phyloP scores from a whole-genome alignment of 1,140 invertebrate species.

The Cotesia chilonis region DNA sequence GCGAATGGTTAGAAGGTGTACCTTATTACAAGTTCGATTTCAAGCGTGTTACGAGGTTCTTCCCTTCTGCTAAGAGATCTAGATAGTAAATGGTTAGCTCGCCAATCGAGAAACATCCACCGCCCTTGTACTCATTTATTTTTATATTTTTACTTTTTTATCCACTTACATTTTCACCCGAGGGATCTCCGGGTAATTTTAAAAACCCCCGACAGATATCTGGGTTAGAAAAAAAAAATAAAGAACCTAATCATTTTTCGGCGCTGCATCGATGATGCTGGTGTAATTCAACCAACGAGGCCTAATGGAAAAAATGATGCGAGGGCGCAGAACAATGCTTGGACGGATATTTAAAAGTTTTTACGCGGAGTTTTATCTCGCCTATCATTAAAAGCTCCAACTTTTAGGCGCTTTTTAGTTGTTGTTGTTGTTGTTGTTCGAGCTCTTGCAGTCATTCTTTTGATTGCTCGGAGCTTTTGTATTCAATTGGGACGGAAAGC shows the following conservation, averaged over 20 bases:
- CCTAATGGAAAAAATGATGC: slow-evolving; percentile 45
- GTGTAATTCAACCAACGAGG: slow-evolving; percentile 26
- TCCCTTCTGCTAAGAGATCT: slow-evolving; percentile 3
- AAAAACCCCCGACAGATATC: background rate
- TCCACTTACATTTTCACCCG: too few species aligned
- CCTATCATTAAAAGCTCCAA: slow-evolving; percentile 42
- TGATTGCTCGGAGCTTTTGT: slow-evolving; percentile 4
- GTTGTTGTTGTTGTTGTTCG: too few species aligned
- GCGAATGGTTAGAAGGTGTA: slow-evolving; percentile 46
- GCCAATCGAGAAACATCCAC: slow-evolving; percentile 41
- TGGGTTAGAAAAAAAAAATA: too few species aligned
- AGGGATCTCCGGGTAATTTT: too few species aligned
- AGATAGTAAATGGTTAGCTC: slow-evolving; percentile 44
- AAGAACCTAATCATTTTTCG: too few species aligned
- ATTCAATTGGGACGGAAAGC: slow-evolving; percentile 23
- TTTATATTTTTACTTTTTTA: background rate
- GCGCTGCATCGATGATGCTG: too few species aligned
- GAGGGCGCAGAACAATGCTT: slow-evolving; percentile 37
- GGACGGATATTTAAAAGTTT: slow-evolving; percentile 7
- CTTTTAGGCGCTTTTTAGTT: slow-evolving; percentile 12
- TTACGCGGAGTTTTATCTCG: slow-evolving; percentile 42
- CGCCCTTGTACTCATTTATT: slow-evolving; percentile 10
- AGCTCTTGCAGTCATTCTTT: slow-evolving; percentile 24
- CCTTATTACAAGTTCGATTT: slow-evolving; percentile 61
- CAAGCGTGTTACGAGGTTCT: slow-evolving; percentile 51